Percentiles rank a stretch among this genome's conserved stretches.
Evolutionary conservation across 2,797 vertebrate genomes (phyloP).

Genomic region (Poecile montanus): DNA sequence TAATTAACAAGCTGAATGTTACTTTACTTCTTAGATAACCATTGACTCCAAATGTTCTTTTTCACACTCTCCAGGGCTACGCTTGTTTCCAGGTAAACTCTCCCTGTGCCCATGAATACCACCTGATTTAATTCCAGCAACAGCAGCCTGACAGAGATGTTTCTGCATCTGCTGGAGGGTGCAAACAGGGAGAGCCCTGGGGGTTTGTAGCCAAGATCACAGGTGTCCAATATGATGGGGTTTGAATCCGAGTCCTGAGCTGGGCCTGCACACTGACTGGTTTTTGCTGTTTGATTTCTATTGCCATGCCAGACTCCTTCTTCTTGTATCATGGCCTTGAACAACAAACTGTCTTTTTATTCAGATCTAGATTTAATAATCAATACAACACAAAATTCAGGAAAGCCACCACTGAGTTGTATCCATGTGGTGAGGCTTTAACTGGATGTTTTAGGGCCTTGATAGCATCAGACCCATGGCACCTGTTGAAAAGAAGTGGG

Average conservation of each 20-base stretch:
- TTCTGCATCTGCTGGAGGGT: background rate
- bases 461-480: no score
- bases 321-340: background rate
- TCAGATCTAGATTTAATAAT: background rate
- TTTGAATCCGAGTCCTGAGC: background rate
- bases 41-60: background rate
- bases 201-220: background rate
- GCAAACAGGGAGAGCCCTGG: background rate
- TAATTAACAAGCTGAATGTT: background rate
- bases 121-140: background rate
- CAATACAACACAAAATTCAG: background rate
- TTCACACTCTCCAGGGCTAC: background rate
- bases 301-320: background rate
- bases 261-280: background rate
- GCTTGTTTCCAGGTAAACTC: background rate
- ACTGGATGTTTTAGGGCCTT: accelerated
- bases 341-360: background rate
- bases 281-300: background rate
- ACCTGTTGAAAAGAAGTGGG: background rate
- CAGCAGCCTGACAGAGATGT: background rate
- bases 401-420: background rate
- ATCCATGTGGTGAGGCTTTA: accelerated
- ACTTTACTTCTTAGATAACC: background rate
- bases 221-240: background rate
- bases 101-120: accelerated